These are phyloP conservation scores for Lepidocyrtoides sp. DNA, from an alignment of 2,888 invertebrate species.

Conservation along the genomic window DNA sequence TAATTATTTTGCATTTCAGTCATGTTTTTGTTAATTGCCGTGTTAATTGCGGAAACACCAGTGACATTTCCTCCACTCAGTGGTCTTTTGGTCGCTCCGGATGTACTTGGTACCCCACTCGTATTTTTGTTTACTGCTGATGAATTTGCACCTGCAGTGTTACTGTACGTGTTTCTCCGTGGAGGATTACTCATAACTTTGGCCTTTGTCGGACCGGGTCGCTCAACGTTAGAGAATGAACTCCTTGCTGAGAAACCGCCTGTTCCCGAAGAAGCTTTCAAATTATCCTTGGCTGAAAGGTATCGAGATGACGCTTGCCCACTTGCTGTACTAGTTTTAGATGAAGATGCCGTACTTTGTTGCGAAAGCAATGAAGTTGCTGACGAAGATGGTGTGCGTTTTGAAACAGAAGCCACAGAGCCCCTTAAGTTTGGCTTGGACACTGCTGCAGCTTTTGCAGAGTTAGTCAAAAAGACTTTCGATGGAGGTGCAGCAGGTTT, in stretches of 20 bases:
- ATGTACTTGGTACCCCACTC: slow-evolving; percentile 5
- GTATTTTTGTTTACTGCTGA: slow-evolving; percentile 45
- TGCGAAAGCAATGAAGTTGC: slow-evolving; percentile 70
- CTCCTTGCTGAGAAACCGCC: slow-evolving; percentile 79
- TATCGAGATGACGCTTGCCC: slow-evolving; percentile 42
- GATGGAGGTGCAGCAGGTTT: slow-evolving; percentile 62
- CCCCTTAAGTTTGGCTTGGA: slow-evolving; percentile 82
- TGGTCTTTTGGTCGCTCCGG: slow-evolving; percentile 58
- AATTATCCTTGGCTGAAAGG: slow-evolving; percentile 47
- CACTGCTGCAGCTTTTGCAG: slow-evolving; percentile 84
- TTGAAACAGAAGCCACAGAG: slow-evolving; percentile 34
- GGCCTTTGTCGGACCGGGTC: slow-evolving; percentile 66
- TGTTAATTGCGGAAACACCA: slow-evolving; percentile 5
- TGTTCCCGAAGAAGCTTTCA: slow-evolving; percentile 18
- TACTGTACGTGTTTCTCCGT: slow-evolving; percentile 67
- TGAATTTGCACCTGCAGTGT: slow-evolving; percentile 7
- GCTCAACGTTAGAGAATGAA: slow-evolving; percentile 77
- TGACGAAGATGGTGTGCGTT: slow-evolving; percentile 70
- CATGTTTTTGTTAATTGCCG: slow-evolving; percentile 66
- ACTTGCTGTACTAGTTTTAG: slow-evolving; percentile 46
- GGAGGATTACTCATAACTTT: slow-evolving; percentile 66
- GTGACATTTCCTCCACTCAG: slow-evolving; percentile 50
- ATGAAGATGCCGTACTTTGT: slow-evolving; percentile 53
- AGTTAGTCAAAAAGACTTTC: slow-evolving; percentile 83
- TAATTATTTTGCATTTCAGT: slow-evolving; percentile 72